Evolutionary conservation across 2,888 invertebrate genomes (phyloP).

Genomic region (Ectobius pallidus): DNA sequence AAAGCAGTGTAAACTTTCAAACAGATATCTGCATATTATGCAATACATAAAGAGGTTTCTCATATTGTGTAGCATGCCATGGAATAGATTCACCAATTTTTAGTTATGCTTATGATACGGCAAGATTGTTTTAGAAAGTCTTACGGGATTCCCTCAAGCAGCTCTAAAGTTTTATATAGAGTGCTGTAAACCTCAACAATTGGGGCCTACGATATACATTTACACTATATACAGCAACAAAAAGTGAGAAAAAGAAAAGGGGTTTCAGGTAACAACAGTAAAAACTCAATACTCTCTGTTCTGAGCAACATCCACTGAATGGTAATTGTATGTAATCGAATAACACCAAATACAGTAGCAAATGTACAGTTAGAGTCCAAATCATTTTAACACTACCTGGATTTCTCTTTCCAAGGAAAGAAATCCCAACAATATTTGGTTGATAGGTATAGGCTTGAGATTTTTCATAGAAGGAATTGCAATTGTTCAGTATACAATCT

Average conservation of each 20-base stretch:
- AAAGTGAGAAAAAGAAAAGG: conserved; percentile 21
- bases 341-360: conserved; percentile 46
- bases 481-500: conserved; percentile 26
- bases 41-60: too few relatives aligned
- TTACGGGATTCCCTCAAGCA: conserved; percentile 4
- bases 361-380: conserved; percentile 43
- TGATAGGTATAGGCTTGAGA: conserved; percentile 16
- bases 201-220: conserved; percentile 39
- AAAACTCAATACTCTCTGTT: conserved; percentile 43
- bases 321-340: conserved; percentile 43
- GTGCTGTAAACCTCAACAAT: conserved; percentile 16
- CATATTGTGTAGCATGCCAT: too few relatives aligned
- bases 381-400: conserved; percentile 34
- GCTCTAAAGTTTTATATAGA: conserved; percentile 21
- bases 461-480: conserved; percentile 21
- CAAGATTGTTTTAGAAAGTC: conserved; percentile 26
- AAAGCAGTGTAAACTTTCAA: too few relatives aligned
- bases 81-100: too few relatives aligned
- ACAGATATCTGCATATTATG: too few relatives aligned
- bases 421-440: conserved; percentile 14
- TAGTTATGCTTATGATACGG: too few relatives aligned
- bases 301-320: conserved; percentile 45
- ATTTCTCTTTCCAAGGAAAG: background rate
- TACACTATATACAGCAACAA: conserved; percentile 44
- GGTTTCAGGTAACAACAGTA: conserved; percentile 43